These are phyloP conservation scores for Branchellion lobata DNA, from an alignment of 2,888 invertebrate species.

Conservation along the genomic window DNA sequence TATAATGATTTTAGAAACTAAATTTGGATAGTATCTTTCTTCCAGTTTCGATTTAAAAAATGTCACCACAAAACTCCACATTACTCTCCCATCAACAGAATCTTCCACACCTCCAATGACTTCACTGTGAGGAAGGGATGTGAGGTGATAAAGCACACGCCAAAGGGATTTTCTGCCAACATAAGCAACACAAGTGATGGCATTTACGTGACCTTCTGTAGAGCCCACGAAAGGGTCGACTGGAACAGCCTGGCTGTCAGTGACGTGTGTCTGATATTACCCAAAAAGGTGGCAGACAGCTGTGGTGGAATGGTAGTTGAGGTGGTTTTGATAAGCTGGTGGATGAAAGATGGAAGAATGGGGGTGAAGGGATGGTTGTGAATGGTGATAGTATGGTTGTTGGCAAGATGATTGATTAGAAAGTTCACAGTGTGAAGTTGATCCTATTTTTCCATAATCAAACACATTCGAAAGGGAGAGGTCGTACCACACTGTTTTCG, in stretches of 20 bases:
- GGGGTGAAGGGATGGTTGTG: too few species aligned
- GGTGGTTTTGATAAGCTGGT: too few species aligned
- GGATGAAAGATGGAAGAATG: too few species aligned
- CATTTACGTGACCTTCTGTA: conserved; percentile 33
- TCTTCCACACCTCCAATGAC: conserved; percentile 12
- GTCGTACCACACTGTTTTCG: conserved; percentile 41
- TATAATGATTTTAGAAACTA: conserved; percentile 4
- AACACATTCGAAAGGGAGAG: conserved; percentile 43
- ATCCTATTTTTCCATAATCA: not conserved
- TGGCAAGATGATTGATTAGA: not conserved
- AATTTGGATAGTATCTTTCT: too few species aligned
- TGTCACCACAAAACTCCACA: too few species aligned
- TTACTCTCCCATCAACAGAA: conserved; percentile 17
- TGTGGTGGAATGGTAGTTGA: too few species aligned
- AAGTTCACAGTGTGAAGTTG: not conserved
- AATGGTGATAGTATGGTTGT: not conserved
- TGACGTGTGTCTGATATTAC: conserved; percentile 39
- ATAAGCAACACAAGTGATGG: conserved; percentile 35
- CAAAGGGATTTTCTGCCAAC: conserved; percentile 39
- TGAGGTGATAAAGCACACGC: conserved; percentile 32
- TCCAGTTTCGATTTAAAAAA: too few species aligned
- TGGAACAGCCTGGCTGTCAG: conserved; percentile 40
- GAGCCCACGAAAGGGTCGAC: conserved; percentile 36
- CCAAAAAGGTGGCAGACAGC: conserved; percentile 31
- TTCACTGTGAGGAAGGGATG: not conserved